Base-by-base conservation (phyloP, 2,888 invertebrate genomes). In the Brachyptera putata region DNA sequence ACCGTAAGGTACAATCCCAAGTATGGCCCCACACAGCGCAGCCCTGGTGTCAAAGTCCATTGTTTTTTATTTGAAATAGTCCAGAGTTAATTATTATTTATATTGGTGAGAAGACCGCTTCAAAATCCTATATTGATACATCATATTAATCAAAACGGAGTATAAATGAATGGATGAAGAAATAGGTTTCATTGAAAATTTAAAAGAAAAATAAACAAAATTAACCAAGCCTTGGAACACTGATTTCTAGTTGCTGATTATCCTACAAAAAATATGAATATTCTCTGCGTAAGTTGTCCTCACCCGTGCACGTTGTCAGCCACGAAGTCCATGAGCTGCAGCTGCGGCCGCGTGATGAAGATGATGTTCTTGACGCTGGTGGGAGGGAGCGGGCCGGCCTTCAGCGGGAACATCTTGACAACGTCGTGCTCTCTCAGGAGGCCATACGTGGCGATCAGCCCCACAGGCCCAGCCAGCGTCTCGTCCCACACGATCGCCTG, bases 401-500 rank as follows among this genome's bases (percentile, higher is more conserved):
- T 79, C 14, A 96, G 75, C 0, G 87, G 87, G 69, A 89, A 85
- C 89, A 92, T 91, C 71, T 89, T 89, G 1, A 83, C 84, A 1
- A 93, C 92, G 69, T 89, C 89, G 72, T 93, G 87, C 67, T 94
- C 91, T 70, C 85, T 80, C 1, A 91, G 79, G 2, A 88, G 75
- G 18, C 85, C 81, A 69, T 90, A 89, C 68, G 90, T 88, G 0
- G 92, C 91, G 1, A 96, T 84, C 39, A 95, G 77, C 0, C 91
- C 91, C 64, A 95, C 84, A 0, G 94, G 92, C 3, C 93, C 91
- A 5, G 87, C 89, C 30, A 95, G 76, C 69, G 87, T 85, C 71
- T 92, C 89, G 72, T 96, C 96, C 89, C 95, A 91, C 46, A 96
- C 86, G 43, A 91, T 85, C 0, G 84, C 84, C 85, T 86, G 36